Percentiles rank a stretch among this genome's conserved stretches.
These are phyloP conservation scores for Hoplias malabaricus DNA, from an alignment of 2,113 vertebrate species.

Conservation along the genomic window DNA sequence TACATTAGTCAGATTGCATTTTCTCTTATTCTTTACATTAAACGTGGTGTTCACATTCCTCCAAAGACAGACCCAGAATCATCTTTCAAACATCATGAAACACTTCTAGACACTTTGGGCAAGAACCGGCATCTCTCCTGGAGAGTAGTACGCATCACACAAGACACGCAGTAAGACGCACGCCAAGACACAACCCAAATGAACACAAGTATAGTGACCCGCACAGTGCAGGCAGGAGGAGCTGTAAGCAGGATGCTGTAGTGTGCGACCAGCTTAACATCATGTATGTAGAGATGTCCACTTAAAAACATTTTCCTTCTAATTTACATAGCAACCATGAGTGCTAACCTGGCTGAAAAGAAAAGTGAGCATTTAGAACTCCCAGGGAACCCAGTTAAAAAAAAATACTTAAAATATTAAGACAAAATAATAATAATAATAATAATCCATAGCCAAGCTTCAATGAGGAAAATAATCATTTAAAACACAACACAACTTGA, in stretches of 20 bases:
- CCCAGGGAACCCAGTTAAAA: too few relatives aligned
- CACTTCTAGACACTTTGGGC: not conserved
- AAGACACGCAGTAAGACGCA: not conserved
- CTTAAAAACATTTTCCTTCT: not conserved
- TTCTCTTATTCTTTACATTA: constrained; percentile 16
- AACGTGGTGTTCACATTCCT: constrained; percentile 28
- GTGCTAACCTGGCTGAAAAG: not conserved
- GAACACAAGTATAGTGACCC: not conserved
- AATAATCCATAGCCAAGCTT: too few relatives aligned
- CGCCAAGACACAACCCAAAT: not conserved
- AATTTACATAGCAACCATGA: not conserved
- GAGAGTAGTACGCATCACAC: not conserved
- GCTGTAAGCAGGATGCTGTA: not conserved
- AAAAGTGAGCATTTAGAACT: not conserved
- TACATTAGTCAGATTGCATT: constrained; percentile 53
- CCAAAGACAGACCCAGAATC: constrained; percentile 1
- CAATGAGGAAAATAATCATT: too few relatives aligned
- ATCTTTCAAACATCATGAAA: not conserved
- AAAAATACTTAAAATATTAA: too few relatives aligned
- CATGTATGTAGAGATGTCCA: not conserved
- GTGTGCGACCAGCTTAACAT: not conserved
- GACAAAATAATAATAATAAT: too few relatives aligned
- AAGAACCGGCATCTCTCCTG: not conserved
- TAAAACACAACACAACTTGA: too few relatives aligned
- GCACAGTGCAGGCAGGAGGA: not conserved